Percentiles rank a stretch among this genome's conserved stretches.
Evolutionary conservation across 53 echinoderm and acorn worm genomes (phyloP).

Genomic region (Temnopleurus reevesii): DNA sequence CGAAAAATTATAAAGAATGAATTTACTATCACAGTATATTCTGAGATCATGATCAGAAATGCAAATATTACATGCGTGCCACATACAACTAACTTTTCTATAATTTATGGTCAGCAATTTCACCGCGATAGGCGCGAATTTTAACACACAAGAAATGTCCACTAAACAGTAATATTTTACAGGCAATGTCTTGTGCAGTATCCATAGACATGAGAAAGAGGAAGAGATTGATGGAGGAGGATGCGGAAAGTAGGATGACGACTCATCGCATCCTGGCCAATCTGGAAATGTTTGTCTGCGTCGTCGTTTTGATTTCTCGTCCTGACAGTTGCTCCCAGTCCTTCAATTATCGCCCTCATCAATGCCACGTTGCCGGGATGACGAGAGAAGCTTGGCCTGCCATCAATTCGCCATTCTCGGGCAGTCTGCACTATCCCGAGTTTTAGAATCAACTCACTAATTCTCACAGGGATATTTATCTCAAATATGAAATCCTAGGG

Average conservation of each 20-base stretch:
- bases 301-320: constrained; percentile 24
- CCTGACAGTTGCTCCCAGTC: constrained; percentile 39
- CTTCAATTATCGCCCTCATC: constrained; percentile 50
- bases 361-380: constrained; percentile 4
- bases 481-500: too few relatives aligned
- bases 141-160: not conserved
- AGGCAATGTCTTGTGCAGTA: too few relatives aligned
- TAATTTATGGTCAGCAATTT: too few relatives aligned
- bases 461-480: too few relatives aligned
- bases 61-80: too few relatives aligned
- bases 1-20: too few relatives aligned
- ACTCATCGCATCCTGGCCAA: constrained; percentile 18
- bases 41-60: too few relatives aligned
- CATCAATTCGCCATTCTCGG: not conserved
- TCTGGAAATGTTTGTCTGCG: constrained; percentile 45
- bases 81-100: too few relatives aligned
- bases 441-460: too few relatives aligned
- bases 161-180: not conserved
- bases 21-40: too few relatives aligned
- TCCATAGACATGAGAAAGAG: too few relatives aligned
- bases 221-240: not conserved
- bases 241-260: not conserved
- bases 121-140: not conserved
- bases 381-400: not conserved
- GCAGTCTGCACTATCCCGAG: not conserved